These are phyloP conservation scores for Drosophila rufa DNA, from an alignment of 1,140 invertebrate species.

Conservation along the genomic window DNA sequence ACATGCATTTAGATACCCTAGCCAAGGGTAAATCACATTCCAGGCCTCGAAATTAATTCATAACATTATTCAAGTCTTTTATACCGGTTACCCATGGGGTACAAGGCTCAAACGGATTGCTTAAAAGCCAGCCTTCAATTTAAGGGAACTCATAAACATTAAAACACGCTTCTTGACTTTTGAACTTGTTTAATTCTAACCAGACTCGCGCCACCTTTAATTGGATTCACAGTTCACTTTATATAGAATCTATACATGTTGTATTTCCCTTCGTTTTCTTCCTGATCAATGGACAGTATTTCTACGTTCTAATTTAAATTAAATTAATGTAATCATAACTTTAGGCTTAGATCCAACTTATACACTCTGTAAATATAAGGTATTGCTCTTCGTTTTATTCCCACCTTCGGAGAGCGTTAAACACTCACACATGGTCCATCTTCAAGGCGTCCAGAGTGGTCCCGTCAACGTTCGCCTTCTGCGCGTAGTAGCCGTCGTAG, in stretches of 20 bases:
- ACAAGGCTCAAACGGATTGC: too few species aligned
- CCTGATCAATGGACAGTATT: constrained; percentile 26
- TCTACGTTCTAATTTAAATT: constrained; percentile 1
- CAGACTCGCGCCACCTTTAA: neutral
- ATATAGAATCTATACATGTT: neutral
- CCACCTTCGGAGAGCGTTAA: constrained; percentile 3
- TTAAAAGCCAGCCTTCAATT: too few species aligned
- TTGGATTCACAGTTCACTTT: neutral
- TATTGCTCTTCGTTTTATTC: constrained; percentile 56
- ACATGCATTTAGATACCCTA: constrained; percentile 1
- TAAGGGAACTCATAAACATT: too few species aligned
- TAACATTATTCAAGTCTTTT: neutral
- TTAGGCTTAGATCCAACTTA: constrained; percentile 26
- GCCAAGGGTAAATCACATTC: neutral
- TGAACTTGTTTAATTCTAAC: neutral
- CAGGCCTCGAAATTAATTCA: neutral
- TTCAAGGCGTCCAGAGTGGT: constrained; percentile 56
- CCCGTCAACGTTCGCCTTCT: constrained; percentile 63
- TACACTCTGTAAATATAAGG: constrained; percentile 21
- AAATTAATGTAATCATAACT: neutral
- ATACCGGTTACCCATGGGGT: neutral
- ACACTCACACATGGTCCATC: constrained; percentile 68
- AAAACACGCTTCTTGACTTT: too few species aligned
- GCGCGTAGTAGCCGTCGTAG: constrained; percentile 73
- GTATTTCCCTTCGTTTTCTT: neutral